Base-by-base conservation (phyloP, 2,888 invertebrate genomes). In the Halictus ligatus region DNA sequence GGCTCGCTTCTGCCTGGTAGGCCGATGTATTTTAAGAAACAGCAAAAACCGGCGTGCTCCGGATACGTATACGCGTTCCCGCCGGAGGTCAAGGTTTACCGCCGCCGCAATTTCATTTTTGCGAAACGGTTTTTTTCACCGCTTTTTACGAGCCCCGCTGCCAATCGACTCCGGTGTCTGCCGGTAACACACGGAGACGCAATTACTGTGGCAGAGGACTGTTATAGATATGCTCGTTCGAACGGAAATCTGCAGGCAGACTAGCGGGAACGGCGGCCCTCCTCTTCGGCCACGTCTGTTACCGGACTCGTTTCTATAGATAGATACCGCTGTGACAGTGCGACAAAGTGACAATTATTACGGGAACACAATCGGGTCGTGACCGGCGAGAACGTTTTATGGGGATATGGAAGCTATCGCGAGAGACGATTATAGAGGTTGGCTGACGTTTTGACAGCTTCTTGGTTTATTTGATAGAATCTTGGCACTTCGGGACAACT, bases 291-390 rank as follows among this genome's bases (percentile, higher is more conserved):
- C 80, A 4, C 54, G 54, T 54, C 76, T 80, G 83, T 76, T 87
- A 83, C 89, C 83, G 88, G 86, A 91, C 88, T 91, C 86, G 88
- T 91, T 91, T 89, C 90, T 90, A 91, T 91, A 90, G 84, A 89
- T 90, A 90, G 90, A 85, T 40, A 80, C 72, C 54, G 75, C 18
- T 46, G 74, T 15, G 78, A 77, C 79, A 80, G 83, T 76, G 78
- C 75, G 87, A 78, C 87, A 78, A 87, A 78, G 78, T 83, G 80
- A 87, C 88, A 80, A 88, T 88, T 81, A 64, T 71, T 35, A 71
- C 73, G 12, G 71, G 46, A 40, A 67, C 40, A 21, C 21, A 69
- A 69, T 69, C 69, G 21, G 40, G 40, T 69, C 69, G 69, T 43
- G 8, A 10, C 67, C 67, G 67, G 25, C 10, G 54, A 5, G 35